Evolutionary conservation across 2,888 invertebrate genomes (phyloP), one percentile per base, ranked within the genome.

Genomic region (Marronus borbonicus): DNA sequence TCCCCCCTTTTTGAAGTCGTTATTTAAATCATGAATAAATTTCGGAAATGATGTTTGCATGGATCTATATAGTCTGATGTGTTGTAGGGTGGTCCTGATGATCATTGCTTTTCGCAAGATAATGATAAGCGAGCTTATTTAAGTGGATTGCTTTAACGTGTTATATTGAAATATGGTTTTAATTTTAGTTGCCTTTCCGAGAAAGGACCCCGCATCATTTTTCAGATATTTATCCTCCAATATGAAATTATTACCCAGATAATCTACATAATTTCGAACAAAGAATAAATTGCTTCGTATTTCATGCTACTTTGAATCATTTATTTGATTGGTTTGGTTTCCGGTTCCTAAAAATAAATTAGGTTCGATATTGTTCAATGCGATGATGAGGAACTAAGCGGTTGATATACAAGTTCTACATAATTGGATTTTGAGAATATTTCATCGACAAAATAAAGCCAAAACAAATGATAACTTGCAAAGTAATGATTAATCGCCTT

Each of bases 1-100:
- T 50, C 68, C 68, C 20, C 68, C 31, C 31, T 44, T 44, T 44
- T 44, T 0, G 10, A 44, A 12, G 44, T 8, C 8, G 62, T 62
- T 4, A 3, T 3, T 36, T 50, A 68, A 68, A 50, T 68, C 49
- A 50, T 52, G 68, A 68, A 68, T 68, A 68, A 68, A 68, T 68
- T 68, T 68, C 50, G 20, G 68, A 28, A 68, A 68, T 68, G 50
- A 24, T 50, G 68, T 44, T 12, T 24, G 50, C 28, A 12, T n/a
- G 12, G 31, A 62, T 62, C 62, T 62, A 31, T 31, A 14, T 3
- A 5, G 28, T 24, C 10, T 2, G 12, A 31, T 31, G 62, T n/a
- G 62, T 31, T 31, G 14, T 62, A 28, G 24, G 62, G 62, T 31
- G 62, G 31, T 68, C 49, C 24, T 24, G 44, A 49, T 24, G 39